phyloP scores from a whole-genome alignment of 2,113 vertebrate genomes.

The Typhlomys cinereus region DNA sequence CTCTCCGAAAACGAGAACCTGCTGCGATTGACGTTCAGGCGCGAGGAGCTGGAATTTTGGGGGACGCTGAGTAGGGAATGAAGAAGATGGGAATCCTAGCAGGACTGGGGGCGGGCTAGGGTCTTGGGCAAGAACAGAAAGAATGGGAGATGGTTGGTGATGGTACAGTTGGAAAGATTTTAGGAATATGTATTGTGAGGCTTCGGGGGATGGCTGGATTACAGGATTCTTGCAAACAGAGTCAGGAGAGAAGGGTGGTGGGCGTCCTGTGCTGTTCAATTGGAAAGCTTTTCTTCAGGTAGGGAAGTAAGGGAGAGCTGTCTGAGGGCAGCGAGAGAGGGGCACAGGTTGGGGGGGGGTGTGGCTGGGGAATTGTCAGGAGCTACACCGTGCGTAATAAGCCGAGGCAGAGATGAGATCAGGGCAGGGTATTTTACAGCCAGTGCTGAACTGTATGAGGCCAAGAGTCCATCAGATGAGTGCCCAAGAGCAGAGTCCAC shows the following conservation, averaged over 20 bases:
- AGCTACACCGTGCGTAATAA: background rate
- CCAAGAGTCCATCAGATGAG: background rate
- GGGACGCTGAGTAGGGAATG: background rate
- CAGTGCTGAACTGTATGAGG: background rate
- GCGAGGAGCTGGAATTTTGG: background rate
- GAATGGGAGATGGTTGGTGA: constrained; percentile 13
- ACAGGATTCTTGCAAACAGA: background rate
- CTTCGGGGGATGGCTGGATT: background rate
- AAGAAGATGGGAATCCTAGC: background rate
- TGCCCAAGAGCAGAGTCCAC: constrained; percentile 56
- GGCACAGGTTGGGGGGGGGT: no score
- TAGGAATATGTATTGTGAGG: background rate
- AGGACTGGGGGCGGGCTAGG: background rate
- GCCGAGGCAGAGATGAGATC: background rate
- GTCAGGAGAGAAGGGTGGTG: background rate
- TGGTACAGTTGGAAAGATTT: background rate
- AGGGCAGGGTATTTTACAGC: background rate
- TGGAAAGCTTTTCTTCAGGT: background rate
- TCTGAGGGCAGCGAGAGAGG: background rate
- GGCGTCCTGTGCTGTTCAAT: background rate
- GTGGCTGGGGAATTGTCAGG: background rate
- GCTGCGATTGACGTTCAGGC: constrained; percentile 3
- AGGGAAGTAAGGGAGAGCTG: background rate
- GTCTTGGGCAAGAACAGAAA: background rate
- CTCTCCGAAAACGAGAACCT: background rate